A percentile compares a stretch with the other conserved stretches of the same genome.
Conservation (phyloP, 2,888 invertebrate genomes). For the Eulithis prunata region DNA sequence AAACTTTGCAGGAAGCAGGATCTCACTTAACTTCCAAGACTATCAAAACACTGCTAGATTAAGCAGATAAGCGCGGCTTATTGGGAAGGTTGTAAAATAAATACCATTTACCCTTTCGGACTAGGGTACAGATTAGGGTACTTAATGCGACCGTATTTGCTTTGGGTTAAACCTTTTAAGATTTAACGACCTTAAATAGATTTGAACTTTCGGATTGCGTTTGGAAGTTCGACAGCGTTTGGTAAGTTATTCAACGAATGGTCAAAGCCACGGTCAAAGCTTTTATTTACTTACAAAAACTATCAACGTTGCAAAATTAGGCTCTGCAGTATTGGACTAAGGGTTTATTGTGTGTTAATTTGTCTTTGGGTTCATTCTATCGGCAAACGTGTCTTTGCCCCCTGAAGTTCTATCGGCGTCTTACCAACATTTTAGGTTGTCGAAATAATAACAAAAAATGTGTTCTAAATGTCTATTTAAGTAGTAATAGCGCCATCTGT, state of each 20-base stretch:
- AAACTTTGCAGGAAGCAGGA: conserved; percentile 1
- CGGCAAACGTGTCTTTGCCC: not conserved
- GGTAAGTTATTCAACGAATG: conserved; percentile 10
- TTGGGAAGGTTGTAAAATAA: conserved; percentile 41
- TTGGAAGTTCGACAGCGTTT: conserved; percentile 10
- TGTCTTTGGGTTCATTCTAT: not conserved
- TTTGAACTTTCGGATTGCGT: conserved; percentile 23
- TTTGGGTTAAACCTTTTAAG: conserved; percentile 42
- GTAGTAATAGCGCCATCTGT: too few species aligned
- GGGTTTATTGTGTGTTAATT: too few species aligned
- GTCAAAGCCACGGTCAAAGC: not conserved
- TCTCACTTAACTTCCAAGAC: conserved; percentile 8
- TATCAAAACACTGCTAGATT: conserved; percentile 30
- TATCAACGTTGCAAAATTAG: not conserved
- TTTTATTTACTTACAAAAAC: conserved; percentile 7
- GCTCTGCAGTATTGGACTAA: not conserved
- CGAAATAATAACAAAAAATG: too few species aligned
- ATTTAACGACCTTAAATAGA: conserved; percentile 36
- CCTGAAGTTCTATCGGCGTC: too few species aligned
- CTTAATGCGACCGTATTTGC: conserved; percentile 42
- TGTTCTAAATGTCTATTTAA: too few species aligned
- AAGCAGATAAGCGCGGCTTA: conserved; percentile 33
- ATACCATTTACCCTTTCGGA: conserved; percentile 43
- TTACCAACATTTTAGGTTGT: too few species aligned
- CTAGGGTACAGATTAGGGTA: conserved; percentile 39